Conservation (phyloP, 2,113 vertebrate species). For the Glaucidium brasilianum region DNA sequence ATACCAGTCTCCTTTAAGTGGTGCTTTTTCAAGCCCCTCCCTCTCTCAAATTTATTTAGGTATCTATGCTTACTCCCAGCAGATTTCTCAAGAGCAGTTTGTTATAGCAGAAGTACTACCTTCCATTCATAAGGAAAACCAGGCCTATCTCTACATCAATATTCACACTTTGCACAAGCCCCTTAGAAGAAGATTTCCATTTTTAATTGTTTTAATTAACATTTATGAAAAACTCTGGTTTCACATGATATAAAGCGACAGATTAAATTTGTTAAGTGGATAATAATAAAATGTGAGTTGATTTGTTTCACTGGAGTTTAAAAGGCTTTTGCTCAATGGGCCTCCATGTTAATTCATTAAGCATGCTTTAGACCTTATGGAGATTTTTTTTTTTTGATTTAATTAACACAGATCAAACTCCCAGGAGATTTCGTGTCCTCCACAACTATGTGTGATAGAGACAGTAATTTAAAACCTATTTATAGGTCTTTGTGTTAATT, state of each 20-base stretch:
- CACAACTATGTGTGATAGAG: conserved; percentile 45
- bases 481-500: conserved; percentile 57
- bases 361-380: conserved; percentile 61
- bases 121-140: conserved; percentile 46
- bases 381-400: conserved; percentile 26
- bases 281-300: conserved; percentile 68
- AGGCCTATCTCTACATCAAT: conserved; percentile 59
- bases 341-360: conserved; percentile 71
- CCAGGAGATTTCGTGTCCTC: conserved; percentile 56
- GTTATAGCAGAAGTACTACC: background rate
- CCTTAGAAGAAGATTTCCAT: conserved; percentile 58
- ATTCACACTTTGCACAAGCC: conserved; percentile 59
- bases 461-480: conserved; percentile 64
- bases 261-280: conserved; percentile 73
- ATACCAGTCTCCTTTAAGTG: background rate
- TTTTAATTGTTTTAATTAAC: conserved; percentile 72
- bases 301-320: conserved; percentile 70
- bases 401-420: conserved; percentile 69
- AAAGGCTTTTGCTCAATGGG: conserved; percentile 65
- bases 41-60: background rate
- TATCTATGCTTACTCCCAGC: background rate
- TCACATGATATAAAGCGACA: conserved; percentile 66
- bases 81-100: conserved; percentile 7
- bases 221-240: conserved; percentile 64
- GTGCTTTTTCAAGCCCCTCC: background rate